Evolutionary conservation across 2,797 vertebrate genomes (phyloP).

Genomic region (Peromyscus melanophrys): DNA sequence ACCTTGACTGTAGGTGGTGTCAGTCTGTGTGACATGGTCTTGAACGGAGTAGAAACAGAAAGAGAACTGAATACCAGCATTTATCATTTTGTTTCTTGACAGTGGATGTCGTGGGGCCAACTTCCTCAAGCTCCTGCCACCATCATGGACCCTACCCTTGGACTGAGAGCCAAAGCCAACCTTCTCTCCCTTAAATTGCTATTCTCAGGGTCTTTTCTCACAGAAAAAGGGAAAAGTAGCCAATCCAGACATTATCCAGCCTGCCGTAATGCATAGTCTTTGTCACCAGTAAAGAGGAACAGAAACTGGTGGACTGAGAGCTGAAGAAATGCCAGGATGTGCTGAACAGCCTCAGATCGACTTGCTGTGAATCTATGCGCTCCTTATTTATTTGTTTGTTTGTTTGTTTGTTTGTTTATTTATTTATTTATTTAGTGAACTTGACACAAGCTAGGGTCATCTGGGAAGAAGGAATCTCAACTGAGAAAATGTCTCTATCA

Average conservation of each 20-base stretch:
- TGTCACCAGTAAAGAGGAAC: not conserved
- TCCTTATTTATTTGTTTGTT: no score
- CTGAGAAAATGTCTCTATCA: not conserved
- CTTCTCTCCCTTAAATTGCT: not conserved
- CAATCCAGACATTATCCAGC: not conserved
- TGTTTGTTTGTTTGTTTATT: no score
- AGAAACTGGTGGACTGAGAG: not conserved
- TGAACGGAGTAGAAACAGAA: not conserved
- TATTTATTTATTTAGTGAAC: not conserved
- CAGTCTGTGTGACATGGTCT: not conserved
- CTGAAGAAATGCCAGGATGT: not conserved
- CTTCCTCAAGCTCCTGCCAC: not conserved
- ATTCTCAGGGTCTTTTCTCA: not conserved
- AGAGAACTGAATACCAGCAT: not conserved
- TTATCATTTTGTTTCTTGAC: not conserved
- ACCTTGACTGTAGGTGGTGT: not conserved
- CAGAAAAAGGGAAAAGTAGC: not conserved
- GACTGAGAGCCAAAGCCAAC: not conserved
- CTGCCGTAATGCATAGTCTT: not conserved
- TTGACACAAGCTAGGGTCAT: not conserved
- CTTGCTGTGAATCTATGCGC: not conserved
- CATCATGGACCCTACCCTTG: no score
- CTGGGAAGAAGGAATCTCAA: not conserved
- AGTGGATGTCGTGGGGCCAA: not conserved
- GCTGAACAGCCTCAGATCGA: not conserved